A percentile compares a stretch with the other conserved stretches of the same genome.
These are phyloP conservation scores for Bufo gargarizans DNA, from an alignment of 2,113 vertebrate species.

Conservation along the genomic window DNA sequence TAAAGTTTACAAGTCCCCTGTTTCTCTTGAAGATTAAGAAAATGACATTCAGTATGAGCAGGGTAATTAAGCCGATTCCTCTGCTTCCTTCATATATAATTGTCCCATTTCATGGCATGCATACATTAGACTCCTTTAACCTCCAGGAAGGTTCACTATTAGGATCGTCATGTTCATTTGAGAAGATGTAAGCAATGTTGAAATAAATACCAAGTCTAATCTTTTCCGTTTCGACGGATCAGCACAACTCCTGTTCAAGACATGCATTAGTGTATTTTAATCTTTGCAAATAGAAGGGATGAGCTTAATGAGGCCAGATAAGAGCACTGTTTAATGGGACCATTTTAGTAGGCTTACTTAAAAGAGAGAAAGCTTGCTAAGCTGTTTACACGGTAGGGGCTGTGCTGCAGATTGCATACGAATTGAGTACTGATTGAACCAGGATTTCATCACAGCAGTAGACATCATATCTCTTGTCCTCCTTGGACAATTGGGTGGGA, in stretches of 20 bases:
- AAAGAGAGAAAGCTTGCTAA: constrained; percentile 59
- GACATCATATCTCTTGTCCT: constrained; percentile 18
- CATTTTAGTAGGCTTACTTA: constrained; percentile 59
- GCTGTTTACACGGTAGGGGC: constrained; percentile 56
- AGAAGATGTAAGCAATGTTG: constrained; percentile 55
- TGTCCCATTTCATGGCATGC: constrained; percentile 27
- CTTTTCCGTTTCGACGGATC: constrained; percentile 57
- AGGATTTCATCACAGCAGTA: constrained; percentile 41
- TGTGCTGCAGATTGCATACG: constrained; percentile 45
- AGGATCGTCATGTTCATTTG: constrained; percentile 39
- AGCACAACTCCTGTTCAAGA: constrained; percentile 57
- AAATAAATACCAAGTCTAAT: constrained; percentile 57
- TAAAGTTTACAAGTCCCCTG: constrained; percentile 52
- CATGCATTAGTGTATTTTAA: constrained; percentile 59
- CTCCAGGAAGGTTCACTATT: constrained; percentile 54
- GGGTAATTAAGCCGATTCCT: constrained; percentile 42
- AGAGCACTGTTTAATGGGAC: constrained; percentile 59
- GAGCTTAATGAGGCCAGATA: constrained; percentile 60
- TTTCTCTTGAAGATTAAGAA: constrained; percentile 46
- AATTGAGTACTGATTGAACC: constrained; percentile 54
- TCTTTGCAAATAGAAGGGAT: constrained; percentile 58
- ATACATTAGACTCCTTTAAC: constrained; percentile 53
- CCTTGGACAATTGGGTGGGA: constrained; percentile 44
- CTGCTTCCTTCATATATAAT: constrained; percentile 37
- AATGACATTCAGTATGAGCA: constrained; percentile 35